Evolutionary conservation across 1,140 invertebrate genomes (phyloP).

Genomic region (Aphis craccivora): DNA sequence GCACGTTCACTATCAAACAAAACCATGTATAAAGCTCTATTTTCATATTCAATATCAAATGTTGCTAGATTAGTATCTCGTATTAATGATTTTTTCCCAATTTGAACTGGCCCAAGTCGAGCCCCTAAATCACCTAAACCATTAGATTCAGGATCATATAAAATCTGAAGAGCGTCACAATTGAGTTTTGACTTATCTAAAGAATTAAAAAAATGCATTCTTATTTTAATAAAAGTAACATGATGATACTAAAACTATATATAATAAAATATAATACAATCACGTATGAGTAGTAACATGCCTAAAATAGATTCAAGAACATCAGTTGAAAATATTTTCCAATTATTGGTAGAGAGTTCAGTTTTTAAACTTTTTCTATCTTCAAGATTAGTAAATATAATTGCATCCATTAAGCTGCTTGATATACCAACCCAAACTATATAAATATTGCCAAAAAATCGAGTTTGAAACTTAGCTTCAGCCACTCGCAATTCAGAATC

Average conservation of each 20-base stretch:
- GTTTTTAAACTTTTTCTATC: slow-evolving; percentile 67
- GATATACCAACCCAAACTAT: slow-evolving; percentile 80
- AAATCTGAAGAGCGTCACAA: slow-evolving; percentile 83
- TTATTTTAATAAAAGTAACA: slow-evolving; percentile 1
- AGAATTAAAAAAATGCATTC: slow-evolving; percentile 58
- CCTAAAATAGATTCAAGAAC: slow-evolving; percentile 82
- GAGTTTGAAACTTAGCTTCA: slow-evolving; percentile 80
- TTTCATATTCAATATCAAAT: slow-evolving; percentile 74
- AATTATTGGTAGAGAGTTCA: slow-evolving; percentile 76
- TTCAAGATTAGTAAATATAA: slow-evolving; percentile 77
- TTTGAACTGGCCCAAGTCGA: slow-evolving; percentile 77
- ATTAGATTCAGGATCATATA: slow-evolving; percentile 82
- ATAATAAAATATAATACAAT: not conserved
- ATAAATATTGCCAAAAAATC: slow-evolving; percentile 80
- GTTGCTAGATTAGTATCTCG: slow-evolving; percentile 75
- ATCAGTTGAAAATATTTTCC: slow-evolving; percentile 91
- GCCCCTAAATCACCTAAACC: slow-evolving; percentile 81
- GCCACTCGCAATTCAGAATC: slow-evolving; percentile 80
- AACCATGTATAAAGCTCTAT: slow-evolving; percentile 81
- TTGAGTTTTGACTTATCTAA: slow-evolving; percentile 68
- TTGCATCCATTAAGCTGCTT: slow-evolving; percentile 74
- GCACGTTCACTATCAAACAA: slow-evolving; percentile 81
- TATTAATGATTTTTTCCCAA: slow-evolving; percentile 73
- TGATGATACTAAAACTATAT: not conserved
- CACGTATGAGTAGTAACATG: slow-evolving; percentile 61